These are phyloP conservation scores for Platycercus adscitus DNA, from an alignment of 2,113 vertebrate species.

Conservation along the genomic window DNA sequence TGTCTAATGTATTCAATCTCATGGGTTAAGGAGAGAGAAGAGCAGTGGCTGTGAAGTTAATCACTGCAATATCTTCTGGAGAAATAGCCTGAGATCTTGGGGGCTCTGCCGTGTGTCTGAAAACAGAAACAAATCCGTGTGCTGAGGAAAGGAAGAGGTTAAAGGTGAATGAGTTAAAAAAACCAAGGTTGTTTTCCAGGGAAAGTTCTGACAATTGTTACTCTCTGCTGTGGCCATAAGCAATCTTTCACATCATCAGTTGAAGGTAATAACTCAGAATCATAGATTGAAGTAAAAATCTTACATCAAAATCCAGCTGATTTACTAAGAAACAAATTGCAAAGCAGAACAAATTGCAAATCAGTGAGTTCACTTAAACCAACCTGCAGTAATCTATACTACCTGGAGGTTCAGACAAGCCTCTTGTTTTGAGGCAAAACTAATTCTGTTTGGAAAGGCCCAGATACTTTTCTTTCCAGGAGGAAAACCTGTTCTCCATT, in stretches of 20 bases:
- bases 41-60: not conserved
- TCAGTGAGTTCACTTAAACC: not conserved
- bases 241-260: not conserved
- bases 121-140: not conserved
- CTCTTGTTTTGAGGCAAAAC: not conserved
- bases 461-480: not conserved
- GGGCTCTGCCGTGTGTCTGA: not conserved
- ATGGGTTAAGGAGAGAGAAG: constrained; percentile 3
- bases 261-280: not conserved
- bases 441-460: not conserved
- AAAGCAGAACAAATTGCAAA: not conserved
- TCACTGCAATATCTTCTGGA: not conserved
- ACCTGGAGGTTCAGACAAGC: not conserved
- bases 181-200: not conserved
- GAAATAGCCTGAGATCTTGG: not conserved
- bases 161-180: not conserved
- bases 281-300: constrained; percentile 1
- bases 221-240: not conserved
- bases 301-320: not conserved
- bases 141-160: not conserved
- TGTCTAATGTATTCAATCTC: not conserved
- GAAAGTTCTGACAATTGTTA: not conserved
- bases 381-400: not conserved
- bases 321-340: not conserved
- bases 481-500: not conserved